phyloP scores from a whole-genome alignment of 2,888 invertebrate species.

The Hirtodrosophila cameraria region DNA sequence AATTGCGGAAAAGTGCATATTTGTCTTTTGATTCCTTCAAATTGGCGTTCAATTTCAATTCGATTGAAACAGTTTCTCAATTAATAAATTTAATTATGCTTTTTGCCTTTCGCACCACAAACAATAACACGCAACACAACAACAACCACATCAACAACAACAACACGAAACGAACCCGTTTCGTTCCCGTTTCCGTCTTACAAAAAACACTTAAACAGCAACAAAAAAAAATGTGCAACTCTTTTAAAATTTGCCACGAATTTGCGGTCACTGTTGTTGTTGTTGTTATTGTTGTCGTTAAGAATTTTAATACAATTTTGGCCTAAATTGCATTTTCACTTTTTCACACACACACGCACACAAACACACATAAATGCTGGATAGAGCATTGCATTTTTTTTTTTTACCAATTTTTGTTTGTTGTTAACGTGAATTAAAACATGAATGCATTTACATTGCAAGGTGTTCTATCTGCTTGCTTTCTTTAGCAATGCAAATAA shows the following conservation, averaged over 20 bases:
- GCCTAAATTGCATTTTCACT: constrained; percentile 71
- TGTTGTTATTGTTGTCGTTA: constrained; percentile 36
- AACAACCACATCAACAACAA: constrained; percentile 21
- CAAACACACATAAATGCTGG: constrained; percentile 15
- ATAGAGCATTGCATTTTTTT: constrained; percentile 1
- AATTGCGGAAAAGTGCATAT: constrained; percentile 16
- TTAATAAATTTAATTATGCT: constrained; percentile 53
- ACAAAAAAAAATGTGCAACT: constrained; percentile 18
- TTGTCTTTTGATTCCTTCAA: constrained; percentile 20
- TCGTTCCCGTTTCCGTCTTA: constrained; percentile 71
- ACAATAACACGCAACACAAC: constrained; percentile 41
- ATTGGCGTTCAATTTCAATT: constrained; percentile 35
- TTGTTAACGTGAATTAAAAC: constrained; percentile 50
- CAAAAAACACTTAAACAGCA: constrained; percentile 19
- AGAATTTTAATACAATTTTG: constrained; percentile 68
- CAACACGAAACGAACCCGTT: constrained; percentile 6
- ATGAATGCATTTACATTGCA: constrained; percentile 53
- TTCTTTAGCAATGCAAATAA: constrained; percentile 37
- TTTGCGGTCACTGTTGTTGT: constrained; percentile 34
- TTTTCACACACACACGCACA: constrained; percentile 45
- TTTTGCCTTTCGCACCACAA: constrained; percentile 44
- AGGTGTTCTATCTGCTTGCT: constrained; percentile 22
- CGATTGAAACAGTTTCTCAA: constrained; percentile 34
- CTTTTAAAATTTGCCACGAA: constrained; percentile 45
- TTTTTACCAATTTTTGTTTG: constrained; percentile 4